Evolutionary conservation across 2,113 vertebrate genomes (phyloP), one percentile per base, ranked within the genome.

Genomic region (Platanista minor): DNA sequence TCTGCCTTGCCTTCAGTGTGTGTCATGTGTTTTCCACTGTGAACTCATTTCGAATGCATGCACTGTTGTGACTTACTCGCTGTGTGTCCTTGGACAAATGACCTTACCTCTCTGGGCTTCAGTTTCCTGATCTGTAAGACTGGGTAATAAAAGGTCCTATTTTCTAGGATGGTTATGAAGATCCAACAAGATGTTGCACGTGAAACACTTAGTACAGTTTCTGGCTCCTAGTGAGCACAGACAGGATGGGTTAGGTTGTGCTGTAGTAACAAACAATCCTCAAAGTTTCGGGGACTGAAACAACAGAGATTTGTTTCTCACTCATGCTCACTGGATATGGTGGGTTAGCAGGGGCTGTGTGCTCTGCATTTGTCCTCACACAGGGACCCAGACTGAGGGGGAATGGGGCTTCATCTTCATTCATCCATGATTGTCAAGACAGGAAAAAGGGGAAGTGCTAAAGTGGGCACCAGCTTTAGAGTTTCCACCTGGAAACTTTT

Each of bases 191-290:
- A 52, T 1, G 4, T 5, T 31, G 36, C 36, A 1, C 1, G 9
- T 15, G 81, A 41, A 17, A 46, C 27, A 5, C 11, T 66, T 25
- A 2, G 41, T 31, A 2, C 1, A 23, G 31, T 25, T 39, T 25
- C 57, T 43, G n/a, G 17, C 25, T 12, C 2, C 0, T 0, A 2
- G 25, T 2, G 31, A 46, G n/a, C 36, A 31, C n/a, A 64, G 64
- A 29, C n/a, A 29, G 43, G 36, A 27, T 15, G 72, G 8, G 29
- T 20, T 18, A 33, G 59, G 21, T 18, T 61, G 4, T 46, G 39
- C 41, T 52, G 8, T 5, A 4, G 12, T 52, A 33, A 33, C 46
- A 71, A 31, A 39, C 13, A 27, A 12, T 29, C 29, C 18, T 43
- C 21, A 12, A 0, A 8, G 7, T 31, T 64, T 20, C 33, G 17